Evolutionary conservation across 2,797 vertebrate species (phyloP).

Genomic region (Crenuchus spilurus): DNA sequence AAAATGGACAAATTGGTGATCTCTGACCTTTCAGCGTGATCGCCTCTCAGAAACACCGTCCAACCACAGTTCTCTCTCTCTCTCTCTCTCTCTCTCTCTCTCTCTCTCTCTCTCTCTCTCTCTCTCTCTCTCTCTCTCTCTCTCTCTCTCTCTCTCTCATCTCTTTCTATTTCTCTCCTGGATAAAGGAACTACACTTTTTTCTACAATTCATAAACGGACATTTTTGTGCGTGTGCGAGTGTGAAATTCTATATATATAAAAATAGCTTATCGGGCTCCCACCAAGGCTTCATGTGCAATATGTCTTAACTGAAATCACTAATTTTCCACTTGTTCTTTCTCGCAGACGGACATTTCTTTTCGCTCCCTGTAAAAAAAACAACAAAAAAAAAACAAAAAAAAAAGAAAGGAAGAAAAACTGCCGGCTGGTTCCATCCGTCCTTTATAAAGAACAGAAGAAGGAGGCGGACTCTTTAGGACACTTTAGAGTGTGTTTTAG

Average conservation of each 20-base stretch:
- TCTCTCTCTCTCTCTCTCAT: conserved; percentile 37
- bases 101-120: conserved; percentile 52
- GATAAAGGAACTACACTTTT: conserved; percentile 61
- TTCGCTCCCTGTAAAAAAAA: conserved; percentile 7
- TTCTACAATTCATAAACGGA: conserved; percentile 71
- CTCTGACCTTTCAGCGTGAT: conserved; percentile 86
- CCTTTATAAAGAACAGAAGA: conserved; percentile 35
- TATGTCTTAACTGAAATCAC: conserved; percentile 65
- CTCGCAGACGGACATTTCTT: neutral
- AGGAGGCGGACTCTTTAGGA: conserved; percentile 30
- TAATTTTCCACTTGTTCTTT: conserved; percentile 39
- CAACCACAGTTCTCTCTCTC: conserved; percentile 52
- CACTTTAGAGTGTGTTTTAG: conserved; percentile 44
- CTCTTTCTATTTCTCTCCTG: conserved; percentile 47
- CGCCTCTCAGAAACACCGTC: conserved; percentile 20
- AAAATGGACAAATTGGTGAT: conserved; percentile 92
- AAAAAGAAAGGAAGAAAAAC: too few relatives aligned
- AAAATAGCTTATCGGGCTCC: conserved; percentile 53
- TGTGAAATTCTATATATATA: conserved; percentile 64
- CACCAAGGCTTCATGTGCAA: conserved; percentile 69
- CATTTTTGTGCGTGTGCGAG: conserved; percentile 54
- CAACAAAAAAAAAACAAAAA: too few relatives aligned
- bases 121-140: conserved; percentile 36
- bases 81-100: conserved; percentile 2
- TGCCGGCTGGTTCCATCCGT: conserved; percentile 52